Percentiles rank a stretch among this genome's conserved stretches.
These are phyloP conservation scores for Rhea americana DNA, from an alignment of 2,113 vertebrate species.

Conservation along the genomic window DNA sequence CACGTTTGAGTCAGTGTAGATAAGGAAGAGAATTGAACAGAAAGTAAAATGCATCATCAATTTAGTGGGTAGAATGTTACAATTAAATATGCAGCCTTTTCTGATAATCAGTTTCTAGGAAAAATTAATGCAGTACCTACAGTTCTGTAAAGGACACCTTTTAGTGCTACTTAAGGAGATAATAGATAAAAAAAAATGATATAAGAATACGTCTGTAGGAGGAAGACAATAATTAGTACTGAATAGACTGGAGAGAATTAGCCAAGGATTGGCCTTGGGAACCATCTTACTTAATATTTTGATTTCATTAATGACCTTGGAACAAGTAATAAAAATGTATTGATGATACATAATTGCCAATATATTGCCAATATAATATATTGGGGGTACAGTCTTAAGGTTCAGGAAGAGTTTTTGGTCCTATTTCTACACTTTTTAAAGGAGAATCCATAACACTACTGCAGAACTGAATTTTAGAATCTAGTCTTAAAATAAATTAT, in stretches of 20 bases:
- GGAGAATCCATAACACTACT: neutral
- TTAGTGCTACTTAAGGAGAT: neutral
- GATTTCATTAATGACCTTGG: conserved; percentile 38
- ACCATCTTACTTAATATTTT: conserved; percentile 39
- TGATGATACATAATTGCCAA: neutral
- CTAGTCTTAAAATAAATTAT: neutral
- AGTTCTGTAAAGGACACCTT: neutral
- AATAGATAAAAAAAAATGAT: neutral
- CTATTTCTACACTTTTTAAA: neutral
- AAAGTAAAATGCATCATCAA: neutral
- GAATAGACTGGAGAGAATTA: neutral
- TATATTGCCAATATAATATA: neutral
- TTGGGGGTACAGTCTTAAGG: neutral
- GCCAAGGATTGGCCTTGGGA: neutral
- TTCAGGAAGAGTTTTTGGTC: neutral
- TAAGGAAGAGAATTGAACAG: neutral
- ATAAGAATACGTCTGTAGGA: neutral
- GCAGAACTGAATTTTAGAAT: neutral
- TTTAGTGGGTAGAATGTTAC: neutral
- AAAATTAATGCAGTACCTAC: neutral
- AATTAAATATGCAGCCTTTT: neutral
- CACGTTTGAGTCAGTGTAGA: neutral
- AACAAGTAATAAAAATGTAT: conserved; percentile 33
- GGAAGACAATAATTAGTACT: conserved; percentile 6
- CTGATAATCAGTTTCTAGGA: neutral